These are phyloP conservation scores for Agrochola circellaris DNA, from an alignment of 2,888 invertebrate genomes.

Conservation along the genomic window DNA sequence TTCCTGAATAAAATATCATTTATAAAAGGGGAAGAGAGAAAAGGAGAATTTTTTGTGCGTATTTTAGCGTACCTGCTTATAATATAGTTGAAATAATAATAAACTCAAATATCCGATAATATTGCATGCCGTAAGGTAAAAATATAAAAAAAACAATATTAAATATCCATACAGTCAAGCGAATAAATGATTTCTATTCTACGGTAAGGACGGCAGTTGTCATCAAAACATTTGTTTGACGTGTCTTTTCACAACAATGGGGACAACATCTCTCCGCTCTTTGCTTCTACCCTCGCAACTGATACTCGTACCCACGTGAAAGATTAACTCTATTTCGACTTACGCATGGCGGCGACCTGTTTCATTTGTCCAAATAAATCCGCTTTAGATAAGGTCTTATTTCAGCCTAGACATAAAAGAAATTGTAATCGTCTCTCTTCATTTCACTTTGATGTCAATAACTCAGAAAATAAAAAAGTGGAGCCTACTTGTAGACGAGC, in stretches of 20 bases:
- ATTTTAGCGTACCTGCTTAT: too few species aligned
- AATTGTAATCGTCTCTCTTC: constrained; percentile 7
- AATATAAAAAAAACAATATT: too few species aligned
- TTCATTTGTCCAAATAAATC: constrained; percentile 3
- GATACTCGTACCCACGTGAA: constrained; percentile 8
- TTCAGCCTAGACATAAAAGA: constrained; percentile 1
- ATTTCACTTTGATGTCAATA: constrained; percentile 24
- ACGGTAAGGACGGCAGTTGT: not conserved
- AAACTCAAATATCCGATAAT: not conserved
- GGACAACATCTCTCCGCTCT: not conserved
- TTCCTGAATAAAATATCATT: not conserved
- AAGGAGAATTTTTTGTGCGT: not conserved
- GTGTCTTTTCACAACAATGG: not conserved
- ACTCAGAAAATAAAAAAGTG: not conserved
- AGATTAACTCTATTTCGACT: constrained; percentile 11
- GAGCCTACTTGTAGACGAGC: not conserved
- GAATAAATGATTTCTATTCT: not conserved
- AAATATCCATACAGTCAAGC: not conserved
- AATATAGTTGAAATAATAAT: not conserved
- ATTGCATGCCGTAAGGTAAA: not conserved
- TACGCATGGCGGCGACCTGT: constrained; percentile 11
- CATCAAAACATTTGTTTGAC: not conserved
- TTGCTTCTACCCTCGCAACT: not conserved
- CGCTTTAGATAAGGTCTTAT: not conserved
- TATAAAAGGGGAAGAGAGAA: not conserved